A percentile compares a stretch with the other conserved stretches of the same genome.
phyloP scores from a whole-genome alignment of 2,113 vertebrate genomes.

The Rhabdornis inornatus region DNA sequence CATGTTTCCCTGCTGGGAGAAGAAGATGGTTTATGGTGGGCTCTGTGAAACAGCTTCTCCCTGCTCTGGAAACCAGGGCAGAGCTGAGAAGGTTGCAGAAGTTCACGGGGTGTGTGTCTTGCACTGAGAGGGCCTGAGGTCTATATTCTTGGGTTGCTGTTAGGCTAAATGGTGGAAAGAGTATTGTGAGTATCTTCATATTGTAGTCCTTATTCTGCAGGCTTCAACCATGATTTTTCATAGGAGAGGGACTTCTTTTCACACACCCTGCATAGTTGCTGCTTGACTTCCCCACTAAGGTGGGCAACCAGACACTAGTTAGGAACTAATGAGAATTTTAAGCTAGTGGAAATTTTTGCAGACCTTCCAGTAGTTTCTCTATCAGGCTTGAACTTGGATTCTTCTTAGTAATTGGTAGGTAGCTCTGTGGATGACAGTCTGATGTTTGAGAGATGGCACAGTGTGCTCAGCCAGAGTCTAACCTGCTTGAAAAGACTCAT shows the following conservation, averaged over 20 bases:
- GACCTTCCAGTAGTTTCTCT: neutral
- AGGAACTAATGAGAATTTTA: neutral
- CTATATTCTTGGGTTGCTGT: neutral
- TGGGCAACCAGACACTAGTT: neutral
- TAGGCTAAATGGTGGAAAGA: neutral
- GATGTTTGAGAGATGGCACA: neutral
- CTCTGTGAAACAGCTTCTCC: neutral
- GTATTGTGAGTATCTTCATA: neutral
- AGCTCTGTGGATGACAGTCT: neutral
- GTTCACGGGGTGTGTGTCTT: neutral
- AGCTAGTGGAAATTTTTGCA: neutral
- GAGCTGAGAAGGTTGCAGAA: neutral
- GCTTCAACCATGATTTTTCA: neutral
- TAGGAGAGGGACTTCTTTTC: neutral
- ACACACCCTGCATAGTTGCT: neutral
- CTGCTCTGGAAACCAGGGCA: neutral
- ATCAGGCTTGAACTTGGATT: neutral
- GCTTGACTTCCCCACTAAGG: neutral
- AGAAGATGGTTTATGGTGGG: neutral
- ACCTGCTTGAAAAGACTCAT: neutral
- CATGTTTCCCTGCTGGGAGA: neutral
- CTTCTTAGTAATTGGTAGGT: neutral
- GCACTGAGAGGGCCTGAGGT: neutral
- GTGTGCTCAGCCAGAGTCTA: neutral
- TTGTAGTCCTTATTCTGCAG: neutral